Percentiles rank a stretch among this genome's conserved stretches.
phyloP scores from a whole-genome alignment of 2,888 invertebrate species.

The Serrognathus titanus region DNA sequence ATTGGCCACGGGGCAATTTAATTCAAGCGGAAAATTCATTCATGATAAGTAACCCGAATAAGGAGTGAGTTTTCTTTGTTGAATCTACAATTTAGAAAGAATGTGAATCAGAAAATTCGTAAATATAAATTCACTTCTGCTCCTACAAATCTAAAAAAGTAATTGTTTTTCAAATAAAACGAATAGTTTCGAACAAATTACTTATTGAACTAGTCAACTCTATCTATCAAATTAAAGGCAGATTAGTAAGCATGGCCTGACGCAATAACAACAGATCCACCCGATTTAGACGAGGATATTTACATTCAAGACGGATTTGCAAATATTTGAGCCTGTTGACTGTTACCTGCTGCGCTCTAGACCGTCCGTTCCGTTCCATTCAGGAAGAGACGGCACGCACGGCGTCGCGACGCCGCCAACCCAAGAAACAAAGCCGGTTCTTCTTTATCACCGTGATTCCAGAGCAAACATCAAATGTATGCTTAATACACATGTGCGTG shows the following conservation, averaged over 20 bases:
- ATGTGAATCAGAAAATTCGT: too few relatives aligned
- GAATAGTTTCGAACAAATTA: too few relatives aligned
- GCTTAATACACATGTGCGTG: conserved; percentile 30
- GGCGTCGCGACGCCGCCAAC: conserved; percentile 3
- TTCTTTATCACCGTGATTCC: conserved; percentile 26
- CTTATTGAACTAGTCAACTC: neutral
- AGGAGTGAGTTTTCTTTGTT: too few relatives aligned
- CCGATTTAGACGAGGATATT: conserved; percentile 39
- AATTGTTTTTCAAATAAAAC: too few relatives aligned
- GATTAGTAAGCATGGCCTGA: conserved; percentile 32
- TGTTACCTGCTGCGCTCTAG: conserved; percentile 35
- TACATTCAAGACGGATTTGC: conserved; percentile 42
- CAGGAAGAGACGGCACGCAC: conserved; percentile 9
- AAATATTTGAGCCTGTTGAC: conserved; percentile 42
- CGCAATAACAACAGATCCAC: conserved; percentile 38
- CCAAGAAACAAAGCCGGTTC: neutral
- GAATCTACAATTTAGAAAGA: too few relatives aligned
- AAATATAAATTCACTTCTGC: too few relatives aligned
- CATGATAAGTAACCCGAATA: neutral
- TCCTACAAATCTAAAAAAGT: too few relatives aligned
- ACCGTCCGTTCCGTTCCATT: conserved; percentile 16
- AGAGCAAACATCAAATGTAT: conserved; percentile 30
- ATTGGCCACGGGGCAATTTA: conserved; percentile 34
- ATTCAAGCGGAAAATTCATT: conserved; percentile 28
- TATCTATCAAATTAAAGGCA: conserved; percentile 30